A percentile compares a stretch with the other conserved stretches of the same genome.
Conservation (phyloP, 2,888 invertebrate genomes). For the Vannuccia rotundouncinata region DNA sequence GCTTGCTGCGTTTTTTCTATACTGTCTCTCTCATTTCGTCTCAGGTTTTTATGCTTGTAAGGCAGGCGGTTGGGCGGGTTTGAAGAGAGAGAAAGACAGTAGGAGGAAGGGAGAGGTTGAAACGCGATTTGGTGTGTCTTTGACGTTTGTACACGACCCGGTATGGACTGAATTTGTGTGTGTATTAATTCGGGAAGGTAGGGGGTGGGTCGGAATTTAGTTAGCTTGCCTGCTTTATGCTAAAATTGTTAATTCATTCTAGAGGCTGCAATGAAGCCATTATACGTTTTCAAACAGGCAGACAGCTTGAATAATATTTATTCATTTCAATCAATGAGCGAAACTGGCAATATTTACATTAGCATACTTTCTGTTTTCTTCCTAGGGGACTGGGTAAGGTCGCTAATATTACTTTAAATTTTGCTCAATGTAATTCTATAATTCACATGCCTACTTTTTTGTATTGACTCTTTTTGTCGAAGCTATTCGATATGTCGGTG, state of each 20-base stretch:
- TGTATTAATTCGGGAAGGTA: not conserved
- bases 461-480: too few relatives aligned
- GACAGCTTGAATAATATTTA: conserved; percentile 24
- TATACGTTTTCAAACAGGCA: not conserved
- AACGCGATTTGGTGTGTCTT: conserved; percentile 6
- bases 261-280: conserved; percentile 8
- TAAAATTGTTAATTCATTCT: conserved; percentile 15
- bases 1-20: not conserved
- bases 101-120: not conserved
- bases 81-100: not conserved
- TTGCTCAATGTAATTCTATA: too few relatives aligned
- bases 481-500: too few relatives aligned
- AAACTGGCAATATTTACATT: conserved; percentile 4
- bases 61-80: too few relatives aligned
- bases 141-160: conserved; percentile 16
- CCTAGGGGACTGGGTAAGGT: too few relatives aligned
- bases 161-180: conserved; percentile 11
- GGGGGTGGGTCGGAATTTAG: conserved; percentile 2
- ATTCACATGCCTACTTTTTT: too few relatives aligned
- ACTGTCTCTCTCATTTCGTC: conserved; percentile 1
- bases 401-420: too few relatives aligned
- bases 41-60: conserved; percentile 24
- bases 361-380: conserved; percentile 18
- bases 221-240: conserved; percentile 5
- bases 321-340: conserved; percentile 15